These are phyloP conservation scores for Masnerella sp. DNA, from an alignment of 2,888 invertebrate species.

Conservation along the genomic window DNA sequence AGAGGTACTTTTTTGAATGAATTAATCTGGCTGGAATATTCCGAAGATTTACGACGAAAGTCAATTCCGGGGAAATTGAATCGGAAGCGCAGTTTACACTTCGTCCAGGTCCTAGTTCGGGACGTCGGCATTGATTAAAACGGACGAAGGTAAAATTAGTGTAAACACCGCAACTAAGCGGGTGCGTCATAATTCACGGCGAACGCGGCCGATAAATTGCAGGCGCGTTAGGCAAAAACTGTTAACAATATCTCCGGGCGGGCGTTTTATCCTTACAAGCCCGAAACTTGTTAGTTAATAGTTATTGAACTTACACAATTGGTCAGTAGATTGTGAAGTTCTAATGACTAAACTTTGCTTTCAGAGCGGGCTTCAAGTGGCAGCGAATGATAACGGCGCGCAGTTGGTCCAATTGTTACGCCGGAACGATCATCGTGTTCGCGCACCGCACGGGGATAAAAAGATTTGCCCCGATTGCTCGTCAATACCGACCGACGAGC, in stretches of 20 bases:
- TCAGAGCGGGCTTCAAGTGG: slow-evolving; percentile 30
- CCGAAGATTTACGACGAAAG: too few species aligned
- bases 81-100: too few species aligned
- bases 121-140: slow-evolving; percentile 38
- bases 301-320: slow-evolving; percentile 48
- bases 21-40: too few species aligned
- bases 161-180: slow-evolving; percentile 25
- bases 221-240: slow-evolving; percentile 42
- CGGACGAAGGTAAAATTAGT: slow-evolving; percentile 32
- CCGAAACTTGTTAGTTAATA: slow-evolving; percentile 47
- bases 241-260: slow-evolving; percentile 38
- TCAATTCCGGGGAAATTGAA: too few species aligned
- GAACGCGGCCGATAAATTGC: slow-evolving; percentile 33
- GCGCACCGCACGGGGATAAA: not conserved
- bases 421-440: slow-evolving; percentile 25
- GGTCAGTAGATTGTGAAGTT: slow-evolving; percentile 50
- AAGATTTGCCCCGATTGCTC: slow-evolving; percentile 26
- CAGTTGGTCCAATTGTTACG: slow-evolving; percentile 32
- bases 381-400: slow-evolving; percentile 37
- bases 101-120: too few species aligned
- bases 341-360: slow-evolving; percentile 52
- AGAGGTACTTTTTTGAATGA: too few species aligned
- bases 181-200: slow-evolving; percentile 29
- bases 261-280: slow-evolving; percentile 32
- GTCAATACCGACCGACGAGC: slow-evolving; percentile 13